A percentile compares a stretch with the other conserved stretches of the same genome.
Evolutionary conservation across 2,113 vertebrate genomes (phyloP).

Genomic region (Hipposideros armiger): DNA sequence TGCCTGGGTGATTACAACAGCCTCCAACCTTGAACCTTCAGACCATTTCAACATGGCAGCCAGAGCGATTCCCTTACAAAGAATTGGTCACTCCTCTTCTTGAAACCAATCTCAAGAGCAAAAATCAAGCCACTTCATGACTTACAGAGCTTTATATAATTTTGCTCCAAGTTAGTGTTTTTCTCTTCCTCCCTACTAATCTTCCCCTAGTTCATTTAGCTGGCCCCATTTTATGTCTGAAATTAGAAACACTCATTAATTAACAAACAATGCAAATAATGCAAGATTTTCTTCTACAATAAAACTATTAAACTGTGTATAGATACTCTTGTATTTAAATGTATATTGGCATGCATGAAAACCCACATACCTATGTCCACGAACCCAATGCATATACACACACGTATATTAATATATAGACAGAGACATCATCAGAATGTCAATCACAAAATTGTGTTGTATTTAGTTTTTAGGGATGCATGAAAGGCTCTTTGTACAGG

Average conservation of each 20-base stretch:
- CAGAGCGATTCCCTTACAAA: not conserved
- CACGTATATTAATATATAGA: not conserved
- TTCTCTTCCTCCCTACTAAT: not conserved
- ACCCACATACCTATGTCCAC: not conserved
- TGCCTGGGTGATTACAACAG: rapidly evolving
- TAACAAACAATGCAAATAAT: not conserved
- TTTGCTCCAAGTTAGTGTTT: not conserved
- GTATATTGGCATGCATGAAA: not conserved
- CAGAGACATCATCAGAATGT: not conserved
- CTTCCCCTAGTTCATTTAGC: not conserved
- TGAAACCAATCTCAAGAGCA: not conserved
- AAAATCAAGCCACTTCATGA: not conserved
- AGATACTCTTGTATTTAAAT: not conserved
- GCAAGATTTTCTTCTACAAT: not conserved
- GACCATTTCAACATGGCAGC: not conserved
- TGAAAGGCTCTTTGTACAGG: not conserved
- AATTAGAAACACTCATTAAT: constrained; percentile 19
- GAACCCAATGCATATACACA: not conserved
- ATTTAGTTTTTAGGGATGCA: not conserved
- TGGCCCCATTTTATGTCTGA: rapidly evolving
- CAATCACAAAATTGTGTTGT: not conserved
- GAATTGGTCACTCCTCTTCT: not conserved
- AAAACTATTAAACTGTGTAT: not conserved
- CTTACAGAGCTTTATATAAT: not conserved
- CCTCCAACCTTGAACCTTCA: not conserved